Evolutionary conservation across 2,888 invertebrate genomes (phyloP).

Genomic region (Eulithis testata): DNA sequence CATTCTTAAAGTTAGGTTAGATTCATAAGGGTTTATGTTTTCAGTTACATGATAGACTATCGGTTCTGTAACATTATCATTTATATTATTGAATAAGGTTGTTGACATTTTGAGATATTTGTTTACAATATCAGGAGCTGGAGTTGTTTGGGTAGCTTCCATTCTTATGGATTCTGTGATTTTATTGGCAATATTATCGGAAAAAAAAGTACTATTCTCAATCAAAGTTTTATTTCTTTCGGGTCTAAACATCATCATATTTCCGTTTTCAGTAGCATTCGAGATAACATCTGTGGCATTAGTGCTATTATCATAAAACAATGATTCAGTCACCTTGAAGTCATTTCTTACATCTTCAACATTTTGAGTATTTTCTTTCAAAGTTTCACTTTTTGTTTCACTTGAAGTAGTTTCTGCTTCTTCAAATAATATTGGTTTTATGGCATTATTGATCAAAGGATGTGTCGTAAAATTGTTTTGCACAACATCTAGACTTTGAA

Average conservation of each 20-base stretch:
- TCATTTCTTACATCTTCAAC: neutral
- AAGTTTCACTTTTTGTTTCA: neutral
- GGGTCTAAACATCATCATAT: neutral
- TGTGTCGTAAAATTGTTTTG: slow-evolving; percentile 8
- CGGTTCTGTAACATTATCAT: slow-evolving; percentile 3
- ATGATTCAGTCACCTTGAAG: neutral
- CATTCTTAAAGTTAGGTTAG: neutral
- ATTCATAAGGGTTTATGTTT: neutral
- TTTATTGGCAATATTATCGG: neutral
- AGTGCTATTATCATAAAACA: neutral
- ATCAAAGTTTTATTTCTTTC: neutral
- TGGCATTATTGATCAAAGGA: neutral
- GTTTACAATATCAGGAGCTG: slow-evolving; percentile 1
- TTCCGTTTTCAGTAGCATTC: slow-evolving; percentile 3
- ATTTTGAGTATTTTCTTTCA: neutral
- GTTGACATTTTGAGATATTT: neutral
- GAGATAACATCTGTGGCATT: neutral
- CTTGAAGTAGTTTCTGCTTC: neutral
- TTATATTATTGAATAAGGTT: slow-evolving; percentile 2
- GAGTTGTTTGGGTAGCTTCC: neutral
- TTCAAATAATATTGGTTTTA: neutral
- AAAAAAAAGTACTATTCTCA: slow-evolving; percentile 3
- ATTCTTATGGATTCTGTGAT: slow-evolving; percentile 7
- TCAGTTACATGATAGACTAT: neutral
- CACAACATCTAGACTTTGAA: neutral